Evolutionary conservation across 2,797 vertebrate genomes (phyloP).

Genomic region (Sebastes miniatus): DNA sequence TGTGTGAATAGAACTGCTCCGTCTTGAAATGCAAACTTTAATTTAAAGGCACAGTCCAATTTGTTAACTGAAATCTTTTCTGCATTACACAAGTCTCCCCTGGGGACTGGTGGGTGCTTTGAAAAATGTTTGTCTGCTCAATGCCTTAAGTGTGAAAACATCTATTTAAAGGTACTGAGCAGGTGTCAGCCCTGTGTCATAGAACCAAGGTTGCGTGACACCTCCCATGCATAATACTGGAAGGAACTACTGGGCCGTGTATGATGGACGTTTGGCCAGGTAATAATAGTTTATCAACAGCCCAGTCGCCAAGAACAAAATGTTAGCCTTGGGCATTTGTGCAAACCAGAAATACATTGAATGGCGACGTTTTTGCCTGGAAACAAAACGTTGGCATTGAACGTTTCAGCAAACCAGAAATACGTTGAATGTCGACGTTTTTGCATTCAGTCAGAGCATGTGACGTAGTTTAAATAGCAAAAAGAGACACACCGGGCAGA

Average conservation of each 20-base stretch:
- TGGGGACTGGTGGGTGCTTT: neutral
- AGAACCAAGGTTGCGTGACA: neutral
- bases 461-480: too few relatives aligned
- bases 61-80: constrained; percentile 2
- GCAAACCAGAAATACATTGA: too few relatives aligned
- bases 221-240: neutral
- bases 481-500: too few relatives aligned
- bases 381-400: too few relatives aligned
- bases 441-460: too few relatives aligned
- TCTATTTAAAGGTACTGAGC: neutral
- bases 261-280: neutral
- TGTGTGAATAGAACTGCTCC: constrained; percentile 15
- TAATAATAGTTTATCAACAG: neutral
- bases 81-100: neutral
- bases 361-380: too few relatives aligned
- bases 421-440: too few relatives aligned
- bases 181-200: neutral
- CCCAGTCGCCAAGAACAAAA: neutral
- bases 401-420: too few relatives aligned
- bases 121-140: neutral
- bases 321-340: too few relatives aligned
- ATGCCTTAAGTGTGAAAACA: neutral
- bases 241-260: neutral
- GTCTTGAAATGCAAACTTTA: constrained; percentile 32
- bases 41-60: constrained; percentile 27